Evolutionary conservation across 1,140 invertebrate genomes (phyloP).

Genomic region (Ephestia elutella): DNA sequence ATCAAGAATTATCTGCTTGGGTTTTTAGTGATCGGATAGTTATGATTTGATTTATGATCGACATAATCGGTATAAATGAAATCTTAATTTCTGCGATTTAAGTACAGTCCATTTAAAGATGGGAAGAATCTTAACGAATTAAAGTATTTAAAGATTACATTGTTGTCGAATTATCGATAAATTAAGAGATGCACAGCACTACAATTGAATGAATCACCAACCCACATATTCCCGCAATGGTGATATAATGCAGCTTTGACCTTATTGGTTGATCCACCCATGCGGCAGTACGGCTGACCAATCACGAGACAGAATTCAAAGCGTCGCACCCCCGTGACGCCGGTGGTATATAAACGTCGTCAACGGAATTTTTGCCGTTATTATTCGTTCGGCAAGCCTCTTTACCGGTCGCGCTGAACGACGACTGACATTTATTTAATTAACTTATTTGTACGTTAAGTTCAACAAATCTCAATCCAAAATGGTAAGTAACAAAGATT

Average conservation of each 20-base stretch:
- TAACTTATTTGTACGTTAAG: slow-evolving; percentile 67
- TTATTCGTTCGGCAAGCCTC: slow-evolving; percentile 69
- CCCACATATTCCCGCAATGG: slow-evolving; percentile 70
- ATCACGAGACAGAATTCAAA: slow-evolving; percentile 35
- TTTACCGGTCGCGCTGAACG: slow-evolving; percentile 69
- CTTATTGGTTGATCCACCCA: slow-evolving; percentile 62
- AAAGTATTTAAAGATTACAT: not conserved
- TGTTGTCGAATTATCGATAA: slow-evolving; percentile 16
- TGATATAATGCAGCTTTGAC: slow-evolving; percentile 57
- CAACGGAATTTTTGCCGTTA: slow-evolving; percentile 56
- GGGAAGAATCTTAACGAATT: too few relatives aligned
- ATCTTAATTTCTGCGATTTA: too few relatives aligned
- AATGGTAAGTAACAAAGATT: slow-evolving; percentile 57
- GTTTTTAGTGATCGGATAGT: too few relatives aligned
- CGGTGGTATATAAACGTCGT: slow-evolving; percentile 45
- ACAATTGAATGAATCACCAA: slow-evolving; percentile 54
- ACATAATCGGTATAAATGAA: too few relatives aligned
- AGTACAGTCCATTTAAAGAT: too few relatives aligned
- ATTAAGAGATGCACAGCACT: slow-evolving; percentile 14
- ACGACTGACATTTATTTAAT: slow-evolving; percentile 63
- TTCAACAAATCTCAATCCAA: slow-evolving; percentile 65
- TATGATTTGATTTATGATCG: too few relatives aligned
- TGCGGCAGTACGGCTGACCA: slow-evolving; percentile 51
- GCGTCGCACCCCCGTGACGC: slow-evolving; percentile 47
- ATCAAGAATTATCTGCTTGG: too few relatives aligned